Conservation (phyloP, 92 coral and sea anemone species). For the Porites lobata region DNA sequence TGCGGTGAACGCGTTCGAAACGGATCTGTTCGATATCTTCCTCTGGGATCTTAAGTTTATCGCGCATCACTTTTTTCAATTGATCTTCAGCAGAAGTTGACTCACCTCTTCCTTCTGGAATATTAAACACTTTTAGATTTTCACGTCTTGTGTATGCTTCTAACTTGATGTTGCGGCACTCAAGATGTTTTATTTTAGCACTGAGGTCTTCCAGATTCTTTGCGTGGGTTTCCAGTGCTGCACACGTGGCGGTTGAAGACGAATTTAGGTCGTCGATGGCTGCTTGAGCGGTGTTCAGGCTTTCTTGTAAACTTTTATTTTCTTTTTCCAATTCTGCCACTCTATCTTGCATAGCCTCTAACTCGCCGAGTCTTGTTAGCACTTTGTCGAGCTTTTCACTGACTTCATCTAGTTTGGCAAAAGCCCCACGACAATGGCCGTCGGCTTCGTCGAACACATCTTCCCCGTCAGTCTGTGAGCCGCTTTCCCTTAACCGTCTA, state of each 20-base stretch:
- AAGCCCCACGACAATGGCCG: background rate
- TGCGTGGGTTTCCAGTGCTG: too few relatives aligned
- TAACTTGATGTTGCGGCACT: constrained; percentile 12
- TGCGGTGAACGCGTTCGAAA: too few relatives aligned
- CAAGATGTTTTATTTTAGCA: constrained; percentile 5
- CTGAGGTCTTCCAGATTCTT: background rate
- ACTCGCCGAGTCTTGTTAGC: background rate
- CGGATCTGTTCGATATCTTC: background rate
- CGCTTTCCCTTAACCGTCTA: constrained; percentile 2
- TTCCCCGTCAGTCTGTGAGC: constrained; percentile 3
- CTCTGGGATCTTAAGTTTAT: constrained; percentile 14
- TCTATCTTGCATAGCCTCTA: background rate
- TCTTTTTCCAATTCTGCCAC: constrained; percentile 17
- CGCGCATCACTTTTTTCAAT: constrained; percentile 4
- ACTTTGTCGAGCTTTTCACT: too few relatives aligned
- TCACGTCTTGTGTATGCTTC: constrained; percentile 14
- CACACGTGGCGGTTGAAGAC: background rate
- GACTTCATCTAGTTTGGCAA: too few relatives aligned
- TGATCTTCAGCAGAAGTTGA: background rate
- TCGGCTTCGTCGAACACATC: background rate
- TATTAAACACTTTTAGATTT: constrained; percentile 6
- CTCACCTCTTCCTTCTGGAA: constrained; percentile 13
- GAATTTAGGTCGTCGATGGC: background rate
- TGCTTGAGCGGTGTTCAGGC: background rate
- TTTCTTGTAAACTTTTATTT: background rate